These are phyloP conservation scores for Seira ritae DNA, from an alignment of 2,888 invertebrate genomes.

Conservation along the genomic window DNA sequence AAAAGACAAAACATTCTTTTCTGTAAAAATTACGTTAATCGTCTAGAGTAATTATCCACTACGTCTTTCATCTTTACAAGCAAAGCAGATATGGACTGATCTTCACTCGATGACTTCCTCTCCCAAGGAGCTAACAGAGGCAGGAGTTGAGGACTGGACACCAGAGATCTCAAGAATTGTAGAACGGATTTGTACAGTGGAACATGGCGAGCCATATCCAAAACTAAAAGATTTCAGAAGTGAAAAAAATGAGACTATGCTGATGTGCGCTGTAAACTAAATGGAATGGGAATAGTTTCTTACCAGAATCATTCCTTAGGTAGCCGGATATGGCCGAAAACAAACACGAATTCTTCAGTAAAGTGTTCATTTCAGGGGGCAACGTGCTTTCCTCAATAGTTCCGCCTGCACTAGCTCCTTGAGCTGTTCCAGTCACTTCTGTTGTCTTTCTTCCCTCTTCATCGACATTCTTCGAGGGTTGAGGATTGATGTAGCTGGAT, in stretches of 20 bases:
- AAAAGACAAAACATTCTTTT: no score
- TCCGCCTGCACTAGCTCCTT: constrained; percentile 7
- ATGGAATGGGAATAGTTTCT: constrained; percentile 40
- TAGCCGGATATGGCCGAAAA: constrained; percentile 93
- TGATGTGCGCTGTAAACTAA: neutral
- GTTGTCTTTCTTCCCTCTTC: constrained; percentile 24
- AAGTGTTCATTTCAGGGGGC: constrained; percentile 84
- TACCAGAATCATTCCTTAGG: constrained; percentile 92
- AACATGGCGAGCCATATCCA: constrained; percentile 98
- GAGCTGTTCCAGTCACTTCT: constrained; percentile 36
- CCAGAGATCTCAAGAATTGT: constrained; percentile 85
- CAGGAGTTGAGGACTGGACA: constrained; percentile 81
- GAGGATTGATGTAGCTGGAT: constrained; percentile 91
- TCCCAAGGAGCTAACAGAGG: constrained; percentile 81
- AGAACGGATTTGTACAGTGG: constrained; percentile 92
- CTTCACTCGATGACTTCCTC: constrained; percentile 74
- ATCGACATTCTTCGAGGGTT: constrained; percentile 67
- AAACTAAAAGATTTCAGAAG: constrained; percentile 78
- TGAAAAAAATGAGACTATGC: constrained; percentile 49
- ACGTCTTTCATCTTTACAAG: constrained; percentile 92
- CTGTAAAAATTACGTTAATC: no score
- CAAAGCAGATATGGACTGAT: constrained; percentile 85
- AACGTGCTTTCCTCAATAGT: constrained; percentile 75
- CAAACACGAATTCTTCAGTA: constrained; percentile 88
- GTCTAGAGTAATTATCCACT: constrained; percentile 93